Evolutionary conservation across 2,797 vertebrate species (phyloP), one percentile per base, ranked within the genome.

Genomic region (Phrynocephalus forsythii): DNA sequence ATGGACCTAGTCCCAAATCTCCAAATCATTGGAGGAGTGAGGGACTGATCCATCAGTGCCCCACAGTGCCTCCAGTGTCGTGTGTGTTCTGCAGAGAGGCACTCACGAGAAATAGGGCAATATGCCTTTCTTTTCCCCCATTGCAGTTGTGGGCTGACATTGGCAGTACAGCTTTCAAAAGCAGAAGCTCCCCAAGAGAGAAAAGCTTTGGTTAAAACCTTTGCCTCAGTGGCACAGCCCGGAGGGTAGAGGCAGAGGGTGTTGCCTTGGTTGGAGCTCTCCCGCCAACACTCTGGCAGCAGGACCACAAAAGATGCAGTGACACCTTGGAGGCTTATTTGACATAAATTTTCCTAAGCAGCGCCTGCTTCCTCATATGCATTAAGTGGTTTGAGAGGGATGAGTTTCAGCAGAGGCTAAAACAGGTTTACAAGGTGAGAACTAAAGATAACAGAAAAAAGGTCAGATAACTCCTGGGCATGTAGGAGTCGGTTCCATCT

Each of bases 361-460:
- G 52, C 52, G 33, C n/a, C 28, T 26, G 13, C 38, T 79, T 88
- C 75, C 72, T 33, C 33, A 79, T 72, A 78, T 22, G 20, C 6
- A 71, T 44, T n/a, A 78, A 69, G 10, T 69, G 44, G 30, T n/a
- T 44, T 66, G 30, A 30, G 11, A 79, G 71, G 71, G 9, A 10
- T 84, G 76, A 79, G 13, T 50, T 79, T 48, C 22, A 24, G 15
- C 26, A 80, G 3, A 30, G 33, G 52, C 18, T 66, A 73, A 38
- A 24, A 60, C 33, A 44, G 68, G 30, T 71, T 86, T 71, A n/a
- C 77, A 84, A 79, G n/a, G 68, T 26, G 44, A 84, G 15, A 79
- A 71, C 50, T 48, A 26, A 84, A 84, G 68, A 88, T 56, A 83
- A 72, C 68, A 88, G 76, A 18, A 63, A 66, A 44, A 84, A 78